Percentiles rank a stretch among this genome's conserved stretches.
Conservation (phyloP, 2,888 invertebrate species). For the Campoplex nolae region DNA sequence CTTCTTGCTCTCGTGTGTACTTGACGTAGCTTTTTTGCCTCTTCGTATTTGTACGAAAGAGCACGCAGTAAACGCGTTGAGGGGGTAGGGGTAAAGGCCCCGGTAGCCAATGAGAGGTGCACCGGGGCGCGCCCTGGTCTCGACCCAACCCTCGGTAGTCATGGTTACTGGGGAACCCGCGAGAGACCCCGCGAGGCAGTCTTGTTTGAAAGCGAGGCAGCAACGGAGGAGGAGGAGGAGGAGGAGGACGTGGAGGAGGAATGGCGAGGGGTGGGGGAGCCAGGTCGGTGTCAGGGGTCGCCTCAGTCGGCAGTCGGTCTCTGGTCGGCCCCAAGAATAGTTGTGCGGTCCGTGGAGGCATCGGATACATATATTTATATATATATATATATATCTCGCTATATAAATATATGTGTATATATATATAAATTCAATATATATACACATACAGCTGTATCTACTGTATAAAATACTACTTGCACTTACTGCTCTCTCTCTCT, state of each 20-base stretch:
- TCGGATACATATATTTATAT: constrained; percentile 67
- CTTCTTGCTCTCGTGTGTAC: neutral
- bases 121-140: constrained; percentile 82
- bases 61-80: constrained; percentile 40
- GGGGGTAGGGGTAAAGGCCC: constrained; percentile 76
- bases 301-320: constrained; percentile 83
- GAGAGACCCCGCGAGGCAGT: constrained; percentile 80
- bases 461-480: constrained; percentile 32
- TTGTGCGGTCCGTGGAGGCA: constrained; percentile 76
- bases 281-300: constrained; percentile 84
- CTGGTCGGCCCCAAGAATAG: constrained; percentile 83
- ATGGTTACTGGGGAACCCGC: constrained; percentile 82
- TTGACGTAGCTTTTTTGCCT: constrained; percentile 30
- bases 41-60: constrained; percentile 57
- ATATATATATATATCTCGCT: constrained; percentile 1
- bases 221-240: constrained; percentile 28
- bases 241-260: constrained; percentile 57
- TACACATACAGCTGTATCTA: constrained; percentile 9
- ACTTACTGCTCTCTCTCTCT: constrained; percentile 20
- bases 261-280: constrained; percentile 73
- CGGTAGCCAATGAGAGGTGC: constrained; percentile 82
- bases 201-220: constrained; percentile 27
- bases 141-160: constrained; percentile 84
- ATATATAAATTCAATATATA: constrained; percentile 20
- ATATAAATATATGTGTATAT: constrained; percentile 22